Conservation (phyloP, 1,140 invertebrate species). For the Colletes gigas region DNA sequence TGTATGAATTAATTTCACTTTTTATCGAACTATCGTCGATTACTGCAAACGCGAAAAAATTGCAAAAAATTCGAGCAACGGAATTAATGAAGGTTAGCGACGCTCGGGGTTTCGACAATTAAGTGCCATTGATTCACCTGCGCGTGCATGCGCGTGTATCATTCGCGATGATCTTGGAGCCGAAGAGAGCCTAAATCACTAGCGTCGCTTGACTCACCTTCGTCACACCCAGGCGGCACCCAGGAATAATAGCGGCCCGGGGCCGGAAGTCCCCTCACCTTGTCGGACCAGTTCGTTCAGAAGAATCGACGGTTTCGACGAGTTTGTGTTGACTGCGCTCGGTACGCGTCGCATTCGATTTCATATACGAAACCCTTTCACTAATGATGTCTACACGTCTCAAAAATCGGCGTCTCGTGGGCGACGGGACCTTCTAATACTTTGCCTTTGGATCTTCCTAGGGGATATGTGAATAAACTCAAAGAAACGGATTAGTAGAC, state of each 20-base stretch:
- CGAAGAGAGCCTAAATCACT: conserved; percentile 17
- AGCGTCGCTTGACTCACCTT: conserved; percentile 29
- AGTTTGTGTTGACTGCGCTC: conserved; percentile 18
- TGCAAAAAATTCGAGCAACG: no score
- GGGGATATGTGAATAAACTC: conserved; percentile 40
- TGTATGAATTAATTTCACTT: no score
- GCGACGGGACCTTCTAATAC: conserved; percentile 76
- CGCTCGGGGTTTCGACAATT: neutral
- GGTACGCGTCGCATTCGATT: conserved; percentile 34
- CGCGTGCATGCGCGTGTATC: neutral
- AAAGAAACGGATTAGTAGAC: conserved; percentile 36
- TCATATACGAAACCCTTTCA: conserved; percentile 53
- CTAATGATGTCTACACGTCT: conserved; percentile 77
- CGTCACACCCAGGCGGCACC: conserved; percentile 74
- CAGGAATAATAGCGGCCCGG: conserved; percentile 70
- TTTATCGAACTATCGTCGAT: no score
- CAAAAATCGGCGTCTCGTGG: conserved; percentile 70
- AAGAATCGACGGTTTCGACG: conserved; percentile 69
- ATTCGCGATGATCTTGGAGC: neutral
- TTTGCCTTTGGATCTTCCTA: conserved; percentile 36
- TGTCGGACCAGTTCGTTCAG: conserved; percentile 51
- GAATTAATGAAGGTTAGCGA: no score
- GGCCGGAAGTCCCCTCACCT: conserved; percentile 74
- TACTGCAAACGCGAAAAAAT: no score
- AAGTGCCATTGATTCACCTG: conserved; percentile 11